Evolutionary conservation across 2,113 vertebrate species (phyloP).

Genomic region (Nerophis ophidion): DNA sequence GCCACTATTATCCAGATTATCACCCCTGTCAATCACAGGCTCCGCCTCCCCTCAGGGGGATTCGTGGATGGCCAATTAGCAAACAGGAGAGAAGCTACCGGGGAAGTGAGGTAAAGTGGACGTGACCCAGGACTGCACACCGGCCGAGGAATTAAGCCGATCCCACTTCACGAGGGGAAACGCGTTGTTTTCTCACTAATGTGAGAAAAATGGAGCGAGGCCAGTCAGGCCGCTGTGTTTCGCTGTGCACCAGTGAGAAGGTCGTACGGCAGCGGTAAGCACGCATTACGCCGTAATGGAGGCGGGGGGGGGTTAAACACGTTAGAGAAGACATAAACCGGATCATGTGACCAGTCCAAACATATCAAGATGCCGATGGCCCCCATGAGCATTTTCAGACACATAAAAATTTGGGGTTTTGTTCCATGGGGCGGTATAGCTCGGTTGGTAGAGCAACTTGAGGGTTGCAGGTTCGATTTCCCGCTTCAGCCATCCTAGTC

Average conservation of each 20-base stretch:
- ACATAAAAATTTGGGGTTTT: too few species aligned
- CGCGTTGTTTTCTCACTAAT: conserved; percentile 29
- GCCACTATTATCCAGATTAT: conserved; percentile 61
- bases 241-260: conserved; percentile 21
- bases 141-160: conserved; percentile 1
- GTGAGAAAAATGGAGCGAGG: conserved; percentile 37
- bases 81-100: not conserved
- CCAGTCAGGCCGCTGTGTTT: conserved; percentile 9
- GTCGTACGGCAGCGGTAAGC: conserved; percentile 37
- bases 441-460: too few species aligned
- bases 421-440: too few species aligned
- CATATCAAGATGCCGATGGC: not conserved
- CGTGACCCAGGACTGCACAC: not conserved
- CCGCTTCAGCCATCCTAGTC: too few species aligned
- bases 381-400: too few species aligned
- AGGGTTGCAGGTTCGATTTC: too few species aligned
- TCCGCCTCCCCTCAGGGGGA: conserved; percentile 11
- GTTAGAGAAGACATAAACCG: conserved; percentile 16
- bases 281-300: conserved; percentile 28
- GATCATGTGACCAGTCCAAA: conserved; percentile 5
- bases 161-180: not conserved
- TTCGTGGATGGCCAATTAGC: conserved; percentile 46
- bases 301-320: conserved; percentile 40
- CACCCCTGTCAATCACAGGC: conserved; percentile 56
- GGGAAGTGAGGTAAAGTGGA: conserved; percentile 1